Evolutionary conservation across 2,797 vertebrate species (phyloP).

Genomic region (Geotrypetes seraphini): DNA sequence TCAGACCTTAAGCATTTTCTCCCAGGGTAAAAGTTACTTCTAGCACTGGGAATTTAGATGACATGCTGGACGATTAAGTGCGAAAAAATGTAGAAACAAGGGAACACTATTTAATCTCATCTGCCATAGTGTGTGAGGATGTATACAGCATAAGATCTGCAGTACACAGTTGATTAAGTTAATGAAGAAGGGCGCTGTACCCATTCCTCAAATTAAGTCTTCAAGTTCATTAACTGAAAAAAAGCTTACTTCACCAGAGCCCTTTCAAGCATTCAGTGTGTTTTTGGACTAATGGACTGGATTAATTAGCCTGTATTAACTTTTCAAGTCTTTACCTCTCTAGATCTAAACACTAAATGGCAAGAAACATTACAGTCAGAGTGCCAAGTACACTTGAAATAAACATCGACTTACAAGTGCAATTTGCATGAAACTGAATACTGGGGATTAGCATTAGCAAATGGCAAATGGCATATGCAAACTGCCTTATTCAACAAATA

Average conservation of each 20-base stretch:
- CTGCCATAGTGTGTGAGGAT: not conserved
- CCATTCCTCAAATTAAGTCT: constrained; percentile 54
- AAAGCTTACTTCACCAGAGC: constrained; percentile 55
- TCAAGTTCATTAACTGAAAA: constrained; percentile 58
- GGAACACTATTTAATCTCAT: not conserved
- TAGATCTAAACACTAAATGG: not conserved
- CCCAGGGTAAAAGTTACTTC: too few species aligned
- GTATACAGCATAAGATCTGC: not conserved
- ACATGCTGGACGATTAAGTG: too few species aligned
- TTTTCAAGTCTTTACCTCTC: constrained; percentile 19
- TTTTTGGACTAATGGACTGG: constrained; percentile 42
- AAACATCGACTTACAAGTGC: not conserved
- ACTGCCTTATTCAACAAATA: too few species aligned
- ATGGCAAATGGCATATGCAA: too few species aligned
- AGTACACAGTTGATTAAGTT: constrained; percentile 31
- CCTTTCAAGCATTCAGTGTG: constrained; percentile 46
- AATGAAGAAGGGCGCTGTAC: constrained; percentile 37
- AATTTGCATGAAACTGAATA: constrained; percentile 8
- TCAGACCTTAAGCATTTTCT: too few species aligned
- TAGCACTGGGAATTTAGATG: too few species aligned
- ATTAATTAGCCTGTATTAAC: constrained; percentile 57
- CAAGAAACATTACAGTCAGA: not conserved
- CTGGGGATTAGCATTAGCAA: not conserved
- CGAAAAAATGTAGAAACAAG: not conserved
- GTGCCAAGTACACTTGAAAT: not conserved